These are phyloP conservation scores for Belonocnema kinseyi DNA, from an alignment of 1,140 invertebrate genomes.

Conservation along the genomic window DNA sequence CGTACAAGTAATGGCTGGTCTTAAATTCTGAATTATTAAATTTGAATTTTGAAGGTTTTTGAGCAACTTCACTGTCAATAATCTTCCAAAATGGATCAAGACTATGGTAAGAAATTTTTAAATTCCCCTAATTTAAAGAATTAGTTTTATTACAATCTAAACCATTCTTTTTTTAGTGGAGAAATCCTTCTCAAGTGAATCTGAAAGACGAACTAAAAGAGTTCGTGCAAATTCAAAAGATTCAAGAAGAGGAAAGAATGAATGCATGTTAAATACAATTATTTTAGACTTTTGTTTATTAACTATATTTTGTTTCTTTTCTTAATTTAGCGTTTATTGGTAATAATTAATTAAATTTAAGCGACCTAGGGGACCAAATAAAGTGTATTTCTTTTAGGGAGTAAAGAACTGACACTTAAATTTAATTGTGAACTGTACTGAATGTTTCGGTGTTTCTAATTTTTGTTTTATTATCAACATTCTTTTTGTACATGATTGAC, in stretches of 20 bases:
- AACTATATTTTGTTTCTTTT: not conserved
- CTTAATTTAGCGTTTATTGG: not conserved
- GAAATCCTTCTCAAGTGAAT: not conserved
- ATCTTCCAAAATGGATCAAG: slow-evolving; percentile 69
- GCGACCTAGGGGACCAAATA: too few species aligned
- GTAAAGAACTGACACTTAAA: too few species aligned
- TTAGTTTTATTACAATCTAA: not conserved
- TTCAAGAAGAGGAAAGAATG: slow-evolving; percentile 33
- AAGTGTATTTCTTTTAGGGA: too few species aligned
- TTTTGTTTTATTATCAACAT: slow-evolving; percentile 8
- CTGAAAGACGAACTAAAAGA: slow-evolving; percentile 41
- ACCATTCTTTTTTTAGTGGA: slow-evolving; percentile 39
- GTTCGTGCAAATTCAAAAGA: slow-evolving; percentile 50
- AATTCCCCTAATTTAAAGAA: not conserved
- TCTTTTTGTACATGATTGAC: not conserved
- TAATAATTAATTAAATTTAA: not conserved
- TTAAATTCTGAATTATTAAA: not conserved
- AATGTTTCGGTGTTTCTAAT: too few species aligned
- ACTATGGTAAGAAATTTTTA: slow-evolving; percentile 54
- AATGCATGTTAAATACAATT: not conserved
- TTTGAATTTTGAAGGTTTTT: slow-evolving; percentile 48
- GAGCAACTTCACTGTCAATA: not conserved
- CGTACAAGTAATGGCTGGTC: too few species aligned
- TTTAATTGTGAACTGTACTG: too few species aligned
- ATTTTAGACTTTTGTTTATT: not conserved